Base-by-base conservation (phyloP, 2,888 invertebrate genomes). In the Heliconius cydno region DNA sequence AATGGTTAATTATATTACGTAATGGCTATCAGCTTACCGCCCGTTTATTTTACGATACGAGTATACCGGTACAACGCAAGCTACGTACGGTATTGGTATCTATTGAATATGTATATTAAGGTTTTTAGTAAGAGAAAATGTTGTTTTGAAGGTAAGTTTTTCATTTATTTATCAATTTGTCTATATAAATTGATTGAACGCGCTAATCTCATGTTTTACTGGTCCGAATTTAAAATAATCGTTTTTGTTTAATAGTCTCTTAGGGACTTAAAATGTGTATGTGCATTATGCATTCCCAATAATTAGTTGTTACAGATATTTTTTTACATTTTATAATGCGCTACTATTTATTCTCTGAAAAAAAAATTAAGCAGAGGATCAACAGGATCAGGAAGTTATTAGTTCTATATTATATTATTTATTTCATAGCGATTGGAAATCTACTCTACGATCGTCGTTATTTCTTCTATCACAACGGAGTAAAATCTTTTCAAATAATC, bases 1-100 rank as follows among this genome's bases (percentile, higher is more conserved):
- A 82, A n/a, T 80, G 79, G 81, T 79, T 84, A 83, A 82, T 82
- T 82, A 78, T 82, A 83, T 84, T 82, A 84, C 81, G 79, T 81
- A 81, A 82, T 79, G 68, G 68, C 65, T 77, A 81, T 81, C 82
- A 81, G 82, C 78, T 82, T 80, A 81, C 76, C 76, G 70, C 34
- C 82, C 78, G 76, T 74, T 75, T 76, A 78, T 79, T 81, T 82
- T 70, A 70, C 70, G 41, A 70, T 41, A 12, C 19, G 34, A 30
- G 30, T 30, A 30, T 34, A 34, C n/a, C 13, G 3, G 15, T 60
- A 60, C 71, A 52, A 38, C 34, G 34, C 15, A n/a, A 10, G n/a
- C 30, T 73, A 60, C n/a, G 72, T 46, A 60, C 60, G n/a, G 22
- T n/a, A 60, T 34, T 9, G 73, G 34, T 60, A 72, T 30, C 2